Conservation (phyloP, 2,113 vertebrate genomes). For the Syrmaticus mikado region DNA sequence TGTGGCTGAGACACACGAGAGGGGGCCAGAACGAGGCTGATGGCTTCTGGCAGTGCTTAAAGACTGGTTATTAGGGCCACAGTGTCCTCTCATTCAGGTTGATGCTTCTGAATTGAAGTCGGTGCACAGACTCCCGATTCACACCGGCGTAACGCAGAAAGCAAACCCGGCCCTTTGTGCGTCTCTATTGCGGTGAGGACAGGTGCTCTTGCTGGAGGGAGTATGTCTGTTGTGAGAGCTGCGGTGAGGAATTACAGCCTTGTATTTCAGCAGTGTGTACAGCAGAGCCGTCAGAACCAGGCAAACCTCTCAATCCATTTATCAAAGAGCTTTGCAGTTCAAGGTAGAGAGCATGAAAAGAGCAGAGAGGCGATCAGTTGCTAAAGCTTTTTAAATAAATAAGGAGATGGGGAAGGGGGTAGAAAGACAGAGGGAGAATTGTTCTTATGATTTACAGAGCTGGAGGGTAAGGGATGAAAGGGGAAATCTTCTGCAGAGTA, state of each 20-base stretch:
- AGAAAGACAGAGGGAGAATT: not conserved
- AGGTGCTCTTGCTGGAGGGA: not conserved
- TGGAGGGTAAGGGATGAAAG: not conserved
- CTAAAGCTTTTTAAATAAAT: not conserved
- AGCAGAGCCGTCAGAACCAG: not conserved
- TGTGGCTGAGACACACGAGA: not conserved
- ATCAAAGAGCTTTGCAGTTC: not conserved
- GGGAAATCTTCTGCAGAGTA: not conserved
- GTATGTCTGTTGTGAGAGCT: not conserved
- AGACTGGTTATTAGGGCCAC: not conserved
- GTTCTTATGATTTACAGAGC: not conserved
- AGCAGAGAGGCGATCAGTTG: not conserved
- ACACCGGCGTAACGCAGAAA: accelerated
- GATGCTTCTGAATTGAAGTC: not conserved
- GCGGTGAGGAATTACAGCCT: not conserved
- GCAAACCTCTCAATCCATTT: not conserved
- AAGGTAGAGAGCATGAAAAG: not conserved
- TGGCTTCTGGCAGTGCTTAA: not conserved
- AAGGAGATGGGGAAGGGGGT: not conserved
- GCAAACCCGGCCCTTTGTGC: not conserved
- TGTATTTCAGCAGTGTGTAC: not conserved
- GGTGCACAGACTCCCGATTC: accelerated
- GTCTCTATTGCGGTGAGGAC: accelerated
- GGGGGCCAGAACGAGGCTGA: not conserved
- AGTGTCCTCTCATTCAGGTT: accelerated